phyloP scores from a whole-genome alignment of 2,797 vertebrate species.

The Okamejei kenojei region DNA sequence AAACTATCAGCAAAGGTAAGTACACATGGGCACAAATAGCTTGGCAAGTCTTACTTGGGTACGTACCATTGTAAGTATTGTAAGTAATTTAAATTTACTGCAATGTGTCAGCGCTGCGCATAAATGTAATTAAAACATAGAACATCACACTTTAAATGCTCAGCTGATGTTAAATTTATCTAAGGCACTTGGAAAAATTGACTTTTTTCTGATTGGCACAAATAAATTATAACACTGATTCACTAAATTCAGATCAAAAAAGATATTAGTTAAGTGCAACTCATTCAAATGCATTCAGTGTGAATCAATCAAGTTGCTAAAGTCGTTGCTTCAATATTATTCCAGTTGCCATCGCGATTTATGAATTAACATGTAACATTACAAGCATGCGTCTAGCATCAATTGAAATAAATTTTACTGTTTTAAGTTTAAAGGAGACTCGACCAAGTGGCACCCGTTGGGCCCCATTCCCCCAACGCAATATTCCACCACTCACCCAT shows the following conservation, averaged over 20 bases:
- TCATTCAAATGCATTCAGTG: background rate
- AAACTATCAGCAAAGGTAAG: background rate
- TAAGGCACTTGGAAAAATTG: background rate
- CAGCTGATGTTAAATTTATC: background rate
- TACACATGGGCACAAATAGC: no score
- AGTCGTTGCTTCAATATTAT: background rate
- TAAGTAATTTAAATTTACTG: background rate
- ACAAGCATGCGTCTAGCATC: background rate
- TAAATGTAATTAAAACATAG: background rate
- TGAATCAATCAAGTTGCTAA: background rate
- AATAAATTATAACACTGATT: background rate
- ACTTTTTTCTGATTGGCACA: background rate
- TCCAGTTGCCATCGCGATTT: background rate
- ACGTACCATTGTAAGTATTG: background rate
- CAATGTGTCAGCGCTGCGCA: background rate
- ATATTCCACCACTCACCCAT: no score
- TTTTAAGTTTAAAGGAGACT: background rate
- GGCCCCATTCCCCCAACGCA: no score
- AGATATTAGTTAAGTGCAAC: background rate
- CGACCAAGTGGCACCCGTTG: no score
- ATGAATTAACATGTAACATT: background rate
- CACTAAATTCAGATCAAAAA: background rate
- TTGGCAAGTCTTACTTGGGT: background rate
- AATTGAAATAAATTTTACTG: background rate
- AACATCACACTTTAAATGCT: background rate